Base-by-base conservation (phyloP, 2,888 invertebrate genomes). In the Hydraecia micacea region DNA sequence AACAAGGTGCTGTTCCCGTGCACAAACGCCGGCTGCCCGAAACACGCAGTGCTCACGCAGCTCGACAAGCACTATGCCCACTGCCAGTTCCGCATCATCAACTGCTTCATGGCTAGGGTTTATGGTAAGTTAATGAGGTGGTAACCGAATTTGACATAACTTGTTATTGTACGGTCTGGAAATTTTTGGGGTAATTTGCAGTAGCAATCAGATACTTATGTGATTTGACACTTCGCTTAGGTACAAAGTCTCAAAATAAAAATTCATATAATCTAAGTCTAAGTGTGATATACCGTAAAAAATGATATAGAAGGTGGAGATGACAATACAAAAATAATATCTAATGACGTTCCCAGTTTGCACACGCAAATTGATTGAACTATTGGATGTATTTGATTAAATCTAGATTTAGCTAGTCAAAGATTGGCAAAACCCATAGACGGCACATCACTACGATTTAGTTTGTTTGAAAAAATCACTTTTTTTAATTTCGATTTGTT, bases 1-100 rank as follows among this genome's bases (percentile, higher is more conserved):
- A 97, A 97, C 81, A 97, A 97, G 91, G 96, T 97, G 8, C 93
- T 97, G 76, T 97, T 97, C 80, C 97, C 97, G 1, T 97, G 97
- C 91, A 96, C 95, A 28, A 97, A 97, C 86, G 88, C 91, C 0
- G 97, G 97, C n/a, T 97, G 97, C 85, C 95, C 95, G 2, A 97
- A 97, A 75, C 97, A 97, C 70, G 95, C 97, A 18, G 97, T 97
- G 1, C 92, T 97, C 28, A 94, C 97, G 2, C 88, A 97, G 42
- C 91, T 97, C 18, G 97, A 97, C 66, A 97, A 97, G 90, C 97
- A 97, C 85, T 94, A 93, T 5, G 90, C 94, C 0, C 94, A 95
- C 82, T 97, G 97, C 91, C 96, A 96, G 87, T 96, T 90, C 85
- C 92, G 97, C 32, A 93, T 95, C 76, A 97, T 97, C 83, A 93